Base-by-base conservation (phyloP, 2,113 vertebrate genomes). In the Todiramphus saurophagus region DNA sequence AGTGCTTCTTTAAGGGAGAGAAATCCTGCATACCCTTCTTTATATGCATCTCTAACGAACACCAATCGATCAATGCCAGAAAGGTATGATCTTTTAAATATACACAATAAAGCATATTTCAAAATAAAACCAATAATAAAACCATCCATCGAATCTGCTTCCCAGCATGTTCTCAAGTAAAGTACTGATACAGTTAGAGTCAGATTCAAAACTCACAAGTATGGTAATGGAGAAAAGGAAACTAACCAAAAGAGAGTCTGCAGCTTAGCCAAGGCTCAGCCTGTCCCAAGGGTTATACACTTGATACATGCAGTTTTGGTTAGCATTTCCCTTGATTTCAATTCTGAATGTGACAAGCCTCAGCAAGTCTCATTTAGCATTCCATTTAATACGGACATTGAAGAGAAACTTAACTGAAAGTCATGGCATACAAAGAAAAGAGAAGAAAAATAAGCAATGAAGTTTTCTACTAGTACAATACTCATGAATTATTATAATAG, bases 201-300 rank as follows among this genome's bases (percentile, higher is more conserved):
- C 59, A 92, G 70, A 76, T 62, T 85, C 85, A 90, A 76, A 94
- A 91, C n/a, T 85, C 50, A 59, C 44, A 66, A 69, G 25, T 16
- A 90, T 21, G 69, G 44, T 73, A 89, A 91, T 0, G 25, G 87
- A 96, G 73, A 90, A 93, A 88, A 91, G 11, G 63, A 93, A 95
- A 94, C 78, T 95, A 95, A 96, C 84, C 84, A 93, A 94, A 95
- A 91, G 62, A 87, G 60, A 94, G 74, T 73, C 72, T 93, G 87
- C 2, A 3, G 78, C 80, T 82, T 93, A 90, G 90, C 75, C 91
- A 67, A 95, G 92, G 63, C 78, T 96, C 87, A 94, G 83, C 56
- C 66, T 94, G 64, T 93, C 58, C 84, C 53, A 51, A 79, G 37
- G 74, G 21, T 64, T 90, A 68, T 66, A 53, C 39, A 85, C 35